Evolutionary conservation across 1,140 invertebrate species (phyloP).

Genomic region (Neotoxoptera formosana): DNA sequence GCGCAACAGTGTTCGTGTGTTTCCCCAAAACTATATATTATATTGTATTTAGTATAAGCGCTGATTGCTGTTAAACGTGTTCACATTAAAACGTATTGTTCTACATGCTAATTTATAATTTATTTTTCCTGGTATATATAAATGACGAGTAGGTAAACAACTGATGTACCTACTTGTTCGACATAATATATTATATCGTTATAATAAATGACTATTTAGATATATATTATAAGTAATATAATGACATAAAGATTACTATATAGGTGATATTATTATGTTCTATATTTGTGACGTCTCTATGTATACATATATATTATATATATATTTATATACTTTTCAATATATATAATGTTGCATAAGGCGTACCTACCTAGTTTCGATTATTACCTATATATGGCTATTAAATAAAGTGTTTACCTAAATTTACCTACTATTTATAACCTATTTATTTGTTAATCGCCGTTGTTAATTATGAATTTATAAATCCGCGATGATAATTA

Average conservation of each 20-base stretch:
- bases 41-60: not conserved
- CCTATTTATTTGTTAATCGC: not conserved
- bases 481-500: not conserved
- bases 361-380: not conserved
- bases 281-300: not conserved
- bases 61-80: constrained; percentile 45
- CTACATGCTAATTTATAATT: constrained; percentile 47
- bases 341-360: not conserved
- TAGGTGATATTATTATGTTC: not conserved
- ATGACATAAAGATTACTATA: constrained; percentile 31
- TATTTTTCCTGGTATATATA: not conserved
- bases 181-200: not conserved
- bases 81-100: constrained; percentile 44
- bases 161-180: not conserved
- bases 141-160: not conserved
- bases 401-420: not conserved
- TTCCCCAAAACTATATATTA: constrained; percentile 15
- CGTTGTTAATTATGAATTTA: not conserved
- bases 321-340: not conserved
- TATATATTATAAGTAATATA: not conserved
- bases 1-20: not conserved
- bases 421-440: not conserved
- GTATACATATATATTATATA: not conserved
- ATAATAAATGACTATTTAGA: constrained; percentile 2
- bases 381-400: not conserved